phyloP scores from a whole-genome alignment of 2,797 vertebrate species.

The Eleutherodactylus coqui region DNA sequence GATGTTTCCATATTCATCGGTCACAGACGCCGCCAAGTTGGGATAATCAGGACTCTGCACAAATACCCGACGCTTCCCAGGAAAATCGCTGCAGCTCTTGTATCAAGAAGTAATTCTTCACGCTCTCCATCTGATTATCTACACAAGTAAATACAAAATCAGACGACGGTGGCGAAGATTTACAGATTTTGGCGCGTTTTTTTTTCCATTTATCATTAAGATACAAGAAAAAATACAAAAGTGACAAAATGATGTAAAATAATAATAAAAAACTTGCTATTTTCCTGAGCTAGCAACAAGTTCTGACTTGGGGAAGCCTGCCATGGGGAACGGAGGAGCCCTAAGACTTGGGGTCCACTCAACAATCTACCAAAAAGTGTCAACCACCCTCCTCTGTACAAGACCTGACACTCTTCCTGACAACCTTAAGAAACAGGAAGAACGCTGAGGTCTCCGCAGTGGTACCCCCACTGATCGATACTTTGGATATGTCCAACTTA shows the following conservation, averaged over 20 bases:
- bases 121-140: not conserved
- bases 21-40: conserved; percentile 3
- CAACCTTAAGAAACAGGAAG: too few relatives aligned
- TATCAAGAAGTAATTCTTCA: conserved; percentile 28
- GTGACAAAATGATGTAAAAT: not conserved
- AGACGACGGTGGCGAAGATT: too few relatives aligned
- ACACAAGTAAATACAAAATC: not conserved
- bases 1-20: conserved; percentile 40
- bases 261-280: not conserved
- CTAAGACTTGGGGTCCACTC: too few relatives aligned
- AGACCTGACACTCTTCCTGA: too few relatives aligned
- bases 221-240: not conserved
- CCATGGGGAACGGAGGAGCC: too few relatives aligned
- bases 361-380: too few relatives aligned
- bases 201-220: not conserved
- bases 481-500: too few relatives aligned
- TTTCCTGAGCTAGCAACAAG: too few relatives aligned
- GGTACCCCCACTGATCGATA: too few relatives aligned
- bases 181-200: not conserved
- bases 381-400: too few relatives aligned
- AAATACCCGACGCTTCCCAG: not conserved
- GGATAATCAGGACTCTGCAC: conserved; percentile 32
- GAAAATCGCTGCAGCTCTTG: not conserved
- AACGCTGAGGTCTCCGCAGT: too few relatives aligned
- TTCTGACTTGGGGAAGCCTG: too few relatives aligned